Percentiles rank a stretch among this genome's conserved stretches.
phyloP scores from a whole-genome alignment of 2,113 vertebrate species.

The Coptodon bakossiorum region DNA sequence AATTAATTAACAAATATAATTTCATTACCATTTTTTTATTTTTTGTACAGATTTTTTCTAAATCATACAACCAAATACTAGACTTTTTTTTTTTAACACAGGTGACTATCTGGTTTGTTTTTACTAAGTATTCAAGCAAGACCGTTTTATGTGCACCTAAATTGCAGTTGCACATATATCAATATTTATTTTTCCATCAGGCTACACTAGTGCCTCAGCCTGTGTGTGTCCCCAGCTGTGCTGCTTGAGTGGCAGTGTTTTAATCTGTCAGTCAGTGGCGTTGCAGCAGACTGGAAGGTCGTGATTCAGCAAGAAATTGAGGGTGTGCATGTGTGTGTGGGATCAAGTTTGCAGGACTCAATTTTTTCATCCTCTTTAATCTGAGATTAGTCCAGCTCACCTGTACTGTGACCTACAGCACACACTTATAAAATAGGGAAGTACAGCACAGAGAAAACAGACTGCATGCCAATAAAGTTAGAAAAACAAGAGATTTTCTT shows the following conservation, averaged over 20 bases:
- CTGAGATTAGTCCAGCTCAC: background rate
- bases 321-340: background rate
- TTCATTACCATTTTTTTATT: background rate
- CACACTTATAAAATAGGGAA: background rate
- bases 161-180: slow-evolving; percentile 12
- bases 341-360: background rate
- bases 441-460: background rate
- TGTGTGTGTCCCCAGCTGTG: background rate
- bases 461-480: background rate
- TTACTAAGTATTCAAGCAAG: background rate
- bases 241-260: slow-evolving; percentile 1
- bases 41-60: background rate
- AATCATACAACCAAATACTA: background rate
- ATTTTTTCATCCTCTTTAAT: slow-evolving; percentile 21
- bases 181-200: slow-evolving; percentile 48
- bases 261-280: slow-evolving; percentile 9
- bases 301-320: slow-evolving; percentile 47
- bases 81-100: background rate
- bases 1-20: background rate
- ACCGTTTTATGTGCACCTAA: background rate
- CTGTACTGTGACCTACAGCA: background rate
- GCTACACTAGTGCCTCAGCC: background rate
- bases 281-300: slow-evolving; percentile 21
- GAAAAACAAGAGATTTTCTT: background rate
- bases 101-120: background rate